Base-by-base conservation (phyloP, 1,140 invertebrate species). In the Battus philenor region DNA sequence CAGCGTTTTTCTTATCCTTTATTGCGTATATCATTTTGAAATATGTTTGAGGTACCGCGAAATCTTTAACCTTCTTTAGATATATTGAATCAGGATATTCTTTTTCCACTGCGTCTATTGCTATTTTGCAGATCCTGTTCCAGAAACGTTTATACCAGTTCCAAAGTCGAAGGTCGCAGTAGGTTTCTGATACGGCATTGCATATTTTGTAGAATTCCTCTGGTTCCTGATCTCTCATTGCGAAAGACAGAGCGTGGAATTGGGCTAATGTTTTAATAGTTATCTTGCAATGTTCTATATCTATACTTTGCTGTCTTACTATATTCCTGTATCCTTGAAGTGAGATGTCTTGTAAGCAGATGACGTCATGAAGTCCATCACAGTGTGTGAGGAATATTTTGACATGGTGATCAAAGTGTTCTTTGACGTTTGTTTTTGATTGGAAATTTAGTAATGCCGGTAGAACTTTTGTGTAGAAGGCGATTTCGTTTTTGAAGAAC, bases 241-340 rank as follows among this genome's bases (percentile, higher is more conserved):
- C 92, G 48, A 92, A 88, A 0, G 90, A 90, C 4, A 93, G 54
- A 1, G 90, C 91, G 69, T 94, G 93, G 55, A 90, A 92, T 57
- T 88, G 88, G 0, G 91, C 92, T 9, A 93, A 67, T 1, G 88
- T 75, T 64, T 88, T 83, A 29, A 93, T 68, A 10, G 90, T 89
- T 1, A 87, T 47, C 24, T 64, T 72, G 32, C 86, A 87, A 48
- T 90, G 86, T 0, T 83, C 56, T 4, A 82, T 68, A 56, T 89
- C 84, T 8, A 91, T 69, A 1, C 83, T 88, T 52, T 79, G 72
- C 58, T 89, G 86, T 33, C 90, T 72, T 1, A 81, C 60, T 2
- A 87, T 68, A 18, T 74, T 60, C 16, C 59, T 60, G 68, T 87
- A 94, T 22, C 88, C 87, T 10, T 87, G 57, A 20, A 80, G 53